Evolutionary conservation across 1,140 invertebrate species (phyloP), one percentile per base, ranked within the genome.

Genomic region (Acromyrmex heyeri): DNA sequence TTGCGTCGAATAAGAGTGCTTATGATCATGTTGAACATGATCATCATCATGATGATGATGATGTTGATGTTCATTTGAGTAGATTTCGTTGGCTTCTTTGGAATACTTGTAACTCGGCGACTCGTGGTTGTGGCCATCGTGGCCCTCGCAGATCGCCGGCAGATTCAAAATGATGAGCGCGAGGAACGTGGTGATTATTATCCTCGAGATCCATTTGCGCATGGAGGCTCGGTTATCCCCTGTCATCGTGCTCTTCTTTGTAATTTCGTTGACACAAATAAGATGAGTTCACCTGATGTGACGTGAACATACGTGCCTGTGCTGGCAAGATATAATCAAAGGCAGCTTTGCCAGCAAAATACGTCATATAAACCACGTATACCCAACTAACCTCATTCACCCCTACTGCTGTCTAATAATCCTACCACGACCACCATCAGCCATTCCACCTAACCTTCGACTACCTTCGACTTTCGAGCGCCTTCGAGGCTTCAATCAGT

Each of bases 91-190:
- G 6, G 97, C 97, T 92, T 96, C 94, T 93, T 96, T 96, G 0
- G 97, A 97, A 94, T 98, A 98, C 93, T 98, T 98, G 92, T 96
- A 98, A 27, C 97, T 95, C 14, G 97, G 96, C 14, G 95, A 88
- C 91, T 97, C 96, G 50, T 96, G 94, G 53, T 91, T 83, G 8
- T 87, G 34, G 1, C 0, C 34, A 7, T 38, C 81, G 59, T 95
- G 94, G 21, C 62, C 75, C 62, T 94, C 87, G 86, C 95, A 96
- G 3, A 95, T 61, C 59, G 79, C 55, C 3, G 95, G 95, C 1
- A 96, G 92, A 90, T 93, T 92, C 7, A 96, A 87, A 73, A 96
- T 93, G 16, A 96, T 92, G 5, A 96, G 86, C 30, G 94, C 24
- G 8, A 95, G 34, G 62, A 91, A 75, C 7, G 50, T 65, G 0